Percentiles rank a stretch among this genome's conserved stretches.
These are phyloP conservation scores for Epinotia demarniana DNA, from an alignment of 2,888 invertebrate genomes.

Conservation along the genomic window DNA sequence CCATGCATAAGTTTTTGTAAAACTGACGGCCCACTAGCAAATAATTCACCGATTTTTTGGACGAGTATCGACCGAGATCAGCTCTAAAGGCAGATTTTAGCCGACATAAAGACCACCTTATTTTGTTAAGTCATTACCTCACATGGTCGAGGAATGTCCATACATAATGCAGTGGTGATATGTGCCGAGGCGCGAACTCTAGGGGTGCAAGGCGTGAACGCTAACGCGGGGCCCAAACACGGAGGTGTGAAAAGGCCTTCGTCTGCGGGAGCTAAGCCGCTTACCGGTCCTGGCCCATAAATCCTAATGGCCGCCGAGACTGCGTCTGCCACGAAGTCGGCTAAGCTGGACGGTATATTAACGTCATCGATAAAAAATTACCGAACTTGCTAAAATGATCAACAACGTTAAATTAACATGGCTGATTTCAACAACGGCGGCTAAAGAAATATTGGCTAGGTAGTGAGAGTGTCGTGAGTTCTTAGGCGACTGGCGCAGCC, in stretches of 20 bases:
- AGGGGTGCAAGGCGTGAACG: constrained; percentile 81
- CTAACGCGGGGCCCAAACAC: constrained; percentile 78
- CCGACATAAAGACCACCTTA: constrained; percentile 17
- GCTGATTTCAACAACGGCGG: no score
- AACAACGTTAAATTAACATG: neutral
- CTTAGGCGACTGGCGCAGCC: no score
- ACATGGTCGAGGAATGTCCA: constrained; percentile 57
- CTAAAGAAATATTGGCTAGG: no score
- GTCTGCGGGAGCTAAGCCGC: constrained; percentile 75
- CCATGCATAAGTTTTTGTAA: neutral
- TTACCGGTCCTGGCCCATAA: constrained; percentile 74
- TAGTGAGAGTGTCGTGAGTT: no score
- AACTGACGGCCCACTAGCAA: neutral
- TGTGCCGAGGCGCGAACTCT: constrained; percentile 79
- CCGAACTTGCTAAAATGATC: neutral
- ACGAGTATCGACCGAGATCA: neutral
- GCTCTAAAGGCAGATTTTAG: neutral
- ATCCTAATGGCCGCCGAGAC: constrained; percentile 57
- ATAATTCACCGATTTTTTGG: neutral
- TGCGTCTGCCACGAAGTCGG: neutral
- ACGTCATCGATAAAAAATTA: neutral
- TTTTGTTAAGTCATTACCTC: constrained; percentile 44
- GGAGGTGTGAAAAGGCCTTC: constrained; percentile 82
- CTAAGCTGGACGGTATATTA: neutral
- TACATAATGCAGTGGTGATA: constrained; percentile 75